Conservation (phyloP, 2,113 vertebrate genomes). For the Petrocephalus zakoni region DNA sequence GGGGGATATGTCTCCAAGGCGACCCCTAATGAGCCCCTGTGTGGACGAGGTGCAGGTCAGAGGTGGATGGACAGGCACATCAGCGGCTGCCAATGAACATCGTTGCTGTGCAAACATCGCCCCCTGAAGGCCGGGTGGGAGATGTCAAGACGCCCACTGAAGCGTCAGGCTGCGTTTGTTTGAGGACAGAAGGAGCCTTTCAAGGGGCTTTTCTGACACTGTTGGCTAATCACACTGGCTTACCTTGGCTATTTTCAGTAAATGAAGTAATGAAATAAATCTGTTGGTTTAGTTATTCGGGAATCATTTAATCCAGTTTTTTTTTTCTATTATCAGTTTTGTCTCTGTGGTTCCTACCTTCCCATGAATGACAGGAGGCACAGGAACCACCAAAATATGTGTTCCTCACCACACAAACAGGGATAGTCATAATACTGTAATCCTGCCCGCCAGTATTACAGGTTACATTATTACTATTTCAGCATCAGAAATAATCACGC, state of each 20-base stretch:
- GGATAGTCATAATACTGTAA: neutral
- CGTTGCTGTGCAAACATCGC: neutral
- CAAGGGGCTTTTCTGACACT: neutral
- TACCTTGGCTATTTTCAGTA: neutral
- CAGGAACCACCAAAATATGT: neutral
- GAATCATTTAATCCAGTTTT: neutral
- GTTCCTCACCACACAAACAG: neutral
- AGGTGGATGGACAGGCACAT: neutral
- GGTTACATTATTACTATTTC: neutral
- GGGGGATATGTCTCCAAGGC: neutral
- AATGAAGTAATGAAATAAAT: too few relatives aligned
- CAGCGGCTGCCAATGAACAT: neutral
- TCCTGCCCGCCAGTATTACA: neutral
- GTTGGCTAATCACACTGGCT: neutral
- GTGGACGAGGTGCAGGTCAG: neutral
- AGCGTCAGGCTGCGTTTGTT: neutral
- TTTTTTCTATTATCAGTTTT: neutral
- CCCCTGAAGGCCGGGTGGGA: neutral
- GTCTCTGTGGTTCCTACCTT: neutral
- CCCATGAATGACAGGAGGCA: neutral
- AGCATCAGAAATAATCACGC: neutral
- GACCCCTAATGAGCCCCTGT: neutral
- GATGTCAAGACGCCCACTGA: neutral
- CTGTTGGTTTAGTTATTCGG: neutral
- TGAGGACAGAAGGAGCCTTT: neutral